Conservation (phyloP, 2,888 invertebrate species). For the Tipula vernalis region DNA sequence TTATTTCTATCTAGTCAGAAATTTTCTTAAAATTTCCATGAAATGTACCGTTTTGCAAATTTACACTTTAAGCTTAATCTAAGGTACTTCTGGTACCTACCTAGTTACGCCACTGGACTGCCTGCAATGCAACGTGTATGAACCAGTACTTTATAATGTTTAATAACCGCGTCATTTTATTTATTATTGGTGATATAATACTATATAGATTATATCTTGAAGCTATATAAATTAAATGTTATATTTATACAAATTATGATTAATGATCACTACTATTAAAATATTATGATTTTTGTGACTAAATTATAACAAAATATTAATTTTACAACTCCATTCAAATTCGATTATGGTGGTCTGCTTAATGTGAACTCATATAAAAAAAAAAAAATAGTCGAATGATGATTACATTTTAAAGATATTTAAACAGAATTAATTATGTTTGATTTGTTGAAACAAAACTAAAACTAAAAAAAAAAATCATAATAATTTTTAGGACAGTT, state of each 20-base stretch:
- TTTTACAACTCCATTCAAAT: conserved; percentile 4
- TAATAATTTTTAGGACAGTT: neutral
- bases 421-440: conserved; percentile 4
- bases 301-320: neutral
- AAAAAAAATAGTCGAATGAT: neutral
- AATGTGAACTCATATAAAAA: neutral
- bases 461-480: neutral
- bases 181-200: no score
- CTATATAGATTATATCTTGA: no score
- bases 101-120: no score
- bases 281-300: neutral
- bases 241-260: neutral
- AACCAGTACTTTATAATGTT: no score
- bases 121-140: no score
- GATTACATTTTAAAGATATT: neutral
- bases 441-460: neutral
- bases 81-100: no score
- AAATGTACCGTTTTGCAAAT: no score
- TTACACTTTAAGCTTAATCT: no score
- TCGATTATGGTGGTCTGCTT: neutral
- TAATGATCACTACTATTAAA: neutral
- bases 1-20: no score
- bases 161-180: no score
- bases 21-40: no score
- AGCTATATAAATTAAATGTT: no score